phyloP scores from a whole-genome alignment of 2,888 invertebrate genomes.

The Octonoba sinensis region DNA sequence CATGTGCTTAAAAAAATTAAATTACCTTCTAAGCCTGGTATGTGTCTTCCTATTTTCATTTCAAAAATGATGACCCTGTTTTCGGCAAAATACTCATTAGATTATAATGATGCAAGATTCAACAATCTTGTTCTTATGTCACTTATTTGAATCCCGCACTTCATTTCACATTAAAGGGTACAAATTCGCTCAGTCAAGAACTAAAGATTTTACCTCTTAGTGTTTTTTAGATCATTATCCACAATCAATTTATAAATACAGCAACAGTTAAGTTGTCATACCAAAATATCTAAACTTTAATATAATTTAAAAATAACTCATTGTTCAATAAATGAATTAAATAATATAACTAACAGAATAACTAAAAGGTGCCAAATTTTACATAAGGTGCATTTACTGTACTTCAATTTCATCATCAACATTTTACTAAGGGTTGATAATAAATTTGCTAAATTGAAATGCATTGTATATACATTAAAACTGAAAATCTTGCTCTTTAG shows the following conservation, averaged over 20 bases:
- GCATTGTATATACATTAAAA: too few relatives aligned
- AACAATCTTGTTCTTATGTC: neutral
- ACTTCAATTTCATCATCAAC: too few relatives aligned
- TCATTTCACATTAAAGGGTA: neutral
- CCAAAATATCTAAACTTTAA: neutral
- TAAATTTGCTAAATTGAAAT: too few relatives aligned
- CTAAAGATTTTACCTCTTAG: neutral
- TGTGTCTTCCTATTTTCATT: neutral
- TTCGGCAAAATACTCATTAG: neutral
- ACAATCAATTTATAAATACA: neutral
- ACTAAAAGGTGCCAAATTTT: too few relatives aligned
- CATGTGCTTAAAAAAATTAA: neutral
- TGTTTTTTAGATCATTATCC: neutral
- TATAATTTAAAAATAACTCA: too few relatives aligned
- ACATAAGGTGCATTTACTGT: too few relatives aligned
- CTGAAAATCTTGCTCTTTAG: too few relatives aligned
- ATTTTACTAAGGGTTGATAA: too few relatives aligned
- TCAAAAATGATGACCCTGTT: slow-evolving; percentile 2
- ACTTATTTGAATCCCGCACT: neutral
- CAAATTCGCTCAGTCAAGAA: neutral
- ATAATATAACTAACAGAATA: too few relatives aligned
- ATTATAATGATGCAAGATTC: neutral
- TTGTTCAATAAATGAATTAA: too few relatives aligned
- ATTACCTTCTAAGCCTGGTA: neutral
- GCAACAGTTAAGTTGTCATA: neutral